Percentiles rank a stretch among this genome's conserved stretches.
phyloP scores from a whole-genome alignment of 2,113 vertebrate genomes.

The Cheilinus undulatus region DNA sequence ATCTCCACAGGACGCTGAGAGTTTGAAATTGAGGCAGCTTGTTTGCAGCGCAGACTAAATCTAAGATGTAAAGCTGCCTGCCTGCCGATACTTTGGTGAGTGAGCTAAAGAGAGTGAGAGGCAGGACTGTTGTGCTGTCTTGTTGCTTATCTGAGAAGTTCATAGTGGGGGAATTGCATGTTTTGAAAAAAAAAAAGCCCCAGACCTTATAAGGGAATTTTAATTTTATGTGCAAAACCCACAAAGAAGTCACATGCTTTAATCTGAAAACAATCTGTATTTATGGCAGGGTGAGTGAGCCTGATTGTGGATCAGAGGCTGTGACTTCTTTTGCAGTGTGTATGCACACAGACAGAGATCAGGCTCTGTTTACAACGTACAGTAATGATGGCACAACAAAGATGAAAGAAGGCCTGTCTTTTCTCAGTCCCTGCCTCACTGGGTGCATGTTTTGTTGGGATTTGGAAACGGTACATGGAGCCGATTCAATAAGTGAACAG shows the following conservation, averaged over 20 bases:
- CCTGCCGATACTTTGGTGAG: not conserved
- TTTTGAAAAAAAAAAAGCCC: conserved; percentile 11
- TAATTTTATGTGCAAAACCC: not conserved
- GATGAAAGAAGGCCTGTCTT: conserved; percentile 2
- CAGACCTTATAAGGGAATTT: not conserved
- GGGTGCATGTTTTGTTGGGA: conserved; percentile 35
- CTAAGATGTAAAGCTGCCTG: not conserved
- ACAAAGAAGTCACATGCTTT: not conserved
- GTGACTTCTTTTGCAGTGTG: conserved; percentile 11
- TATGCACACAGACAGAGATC: conserved; percentile 16
- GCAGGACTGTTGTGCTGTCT: not conserved
- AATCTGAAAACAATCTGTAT: not conserved
- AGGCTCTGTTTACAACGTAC: conserved; percentile 30
- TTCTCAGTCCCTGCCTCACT: conserved; percentile 4
- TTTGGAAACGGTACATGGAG: conserved; percentile 36
- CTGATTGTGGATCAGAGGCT: conserved; percentile 1
- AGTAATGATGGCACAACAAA: conserved; percentile 39
- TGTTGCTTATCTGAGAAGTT: not conserved
- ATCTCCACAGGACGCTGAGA: conserved; percentile 23
- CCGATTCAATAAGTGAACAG: conserved; percentile 14
- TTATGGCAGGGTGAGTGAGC: not conserved
- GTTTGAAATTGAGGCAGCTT: not conserved
- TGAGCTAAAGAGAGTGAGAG: not conserved
- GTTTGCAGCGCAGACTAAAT: not conserved
- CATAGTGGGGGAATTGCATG: not conserved